These are phyloP conservation scores for Nibea coibor DNA, from an alignment of 2,113 vertebrate genomes.

Conservation along the genomic window DNA sequence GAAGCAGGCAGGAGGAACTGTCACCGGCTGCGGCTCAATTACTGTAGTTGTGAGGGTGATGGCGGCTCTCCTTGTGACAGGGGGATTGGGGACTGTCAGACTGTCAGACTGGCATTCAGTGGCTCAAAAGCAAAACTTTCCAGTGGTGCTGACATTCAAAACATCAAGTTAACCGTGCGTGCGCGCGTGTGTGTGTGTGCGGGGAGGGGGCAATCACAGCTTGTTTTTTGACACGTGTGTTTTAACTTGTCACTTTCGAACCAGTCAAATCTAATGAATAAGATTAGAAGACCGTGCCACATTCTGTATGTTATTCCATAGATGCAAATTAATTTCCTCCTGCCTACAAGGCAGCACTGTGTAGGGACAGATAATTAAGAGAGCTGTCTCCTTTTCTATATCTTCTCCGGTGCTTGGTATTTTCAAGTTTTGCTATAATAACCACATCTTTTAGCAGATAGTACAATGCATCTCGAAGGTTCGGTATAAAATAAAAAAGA, in stretches of 20 bases:
- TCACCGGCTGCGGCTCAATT: conserved; percentile 71
- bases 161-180: conserved; percentile 42
- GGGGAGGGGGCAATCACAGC: conserved; percentile 7
- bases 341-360: conserved; percentile 12
- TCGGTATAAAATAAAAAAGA: not conserved
- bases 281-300: not conserved
- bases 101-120: conserved; percentile 58
- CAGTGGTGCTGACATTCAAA: conserved; percentile 39
- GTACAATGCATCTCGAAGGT: conserved; percentile 33
- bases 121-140: conserved; percentile 54
- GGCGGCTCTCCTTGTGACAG: conserved; percentile 54
- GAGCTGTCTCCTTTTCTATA: conserved; percentile 15
- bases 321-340: conserved; percentile 8
- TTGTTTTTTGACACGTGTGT: not conserved
- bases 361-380: conserved; percentile 48
- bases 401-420: conserved; percentile 5
- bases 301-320: conserved; percentile 11
- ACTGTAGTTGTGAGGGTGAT: conserved; percentile 58
- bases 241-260: conserved; percentile 39
- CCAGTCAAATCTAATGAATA: conserved; percentile 32
- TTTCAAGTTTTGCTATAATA: conserved; percentile 35
- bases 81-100: conserved; percentile 58
- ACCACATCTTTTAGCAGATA: conserved; percentile 10
- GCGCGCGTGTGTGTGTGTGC: too few relatives aligned
- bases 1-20: conserved; percentile 58